These are phyloP conservation scores for Pterobdella sp. DNA, from an alignment of 2,888 invertebrate species.

Conservation along the genomic window DNA sequence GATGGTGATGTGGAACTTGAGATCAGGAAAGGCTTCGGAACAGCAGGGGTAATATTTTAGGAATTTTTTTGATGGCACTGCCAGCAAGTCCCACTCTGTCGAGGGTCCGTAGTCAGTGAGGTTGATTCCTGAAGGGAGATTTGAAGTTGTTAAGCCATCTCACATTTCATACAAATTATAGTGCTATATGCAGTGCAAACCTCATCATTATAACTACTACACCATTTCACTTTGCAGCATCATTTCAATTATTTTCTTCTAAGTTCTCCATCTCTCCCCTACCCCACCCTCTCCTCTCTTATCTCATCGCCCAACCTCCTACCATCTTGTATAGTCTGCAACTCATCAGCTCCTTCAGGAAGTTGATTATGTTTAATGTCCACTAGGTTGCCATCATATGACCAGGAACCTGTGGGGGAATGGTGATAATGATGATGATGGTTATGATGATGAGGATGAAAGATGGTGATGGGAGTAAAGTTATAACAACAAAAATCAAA, in stretches of 20 bases:
- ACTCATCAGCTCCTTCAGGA: constrained; percentile 24
- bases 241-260: no score
- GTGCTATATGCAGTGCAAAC: no score
- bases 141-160: no score
- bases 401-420: constrained; percentile 65
- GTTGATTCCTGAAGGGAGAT: constrained; percentile 46
- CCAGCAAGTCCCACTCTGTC: constrained; percentile 53
- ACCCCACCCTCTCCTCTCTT: no score
- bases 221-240: no score
- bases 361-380: constrained; percentile 38
- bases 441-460: no score
- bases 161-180: no score
- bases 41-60: constrained; percentile 57
- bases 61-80: constrained; percentile 57
- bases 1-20: constrained; percentile 51
- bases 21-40: constrained; percentile 51
- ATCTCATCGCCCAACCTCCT: no score
- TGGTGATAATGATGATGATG: background rate
- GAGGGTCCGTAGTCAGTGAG: constrained; percentile 48
- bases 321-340: constrained; percentile 42
- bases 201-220: no score
- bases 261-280: no score
- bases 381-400: constrained; percentile 50
- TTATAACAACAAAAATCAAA: no score
- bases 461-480: no score